Conservation (phyloP, 2,888 invertebrate species). For the Ashinkailepas kermadecensis region DNA sequence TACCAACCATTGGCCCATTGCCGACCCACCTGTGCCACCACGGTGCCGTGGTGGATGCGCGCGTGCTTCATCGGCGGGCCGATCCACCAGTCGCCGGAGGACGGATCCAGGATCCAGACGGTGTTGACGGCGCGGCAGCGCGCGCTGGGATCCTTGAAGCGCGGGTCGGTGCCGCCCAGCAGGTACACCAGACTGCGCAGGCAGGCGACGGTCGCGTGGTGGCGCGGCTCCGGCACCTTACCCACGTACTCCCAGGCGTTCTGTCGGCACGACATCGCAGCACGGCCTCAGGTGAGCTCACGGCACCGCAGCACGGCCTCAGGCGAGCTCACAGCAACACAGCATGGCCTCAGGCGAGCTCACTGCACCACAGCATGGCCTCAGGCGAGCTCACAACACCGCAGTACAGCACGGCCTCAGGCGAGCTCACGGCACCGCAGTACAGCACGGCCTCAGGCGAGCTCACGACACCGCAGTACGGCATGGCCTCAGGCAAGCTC, state of each 20-base stretch:
- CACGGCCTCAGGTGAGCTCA: no score
- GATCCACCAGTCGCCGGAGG: constrained; percentile 55
- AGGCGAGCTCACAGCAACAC: no score
- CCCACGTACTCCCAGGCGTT: constrained; percentile 61
- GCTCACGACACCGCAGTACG: no score
- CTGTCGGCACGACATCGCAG: constrained; percentile 33
- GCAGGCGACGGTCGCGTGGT: constrained; percentile 43
- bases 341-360: no score
- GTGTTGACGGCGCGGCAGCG: constrained; percentile 54
- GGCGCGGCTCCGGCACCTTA: constrained; percentile 59
- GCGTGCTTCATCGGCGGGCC: constrained; percentile 54
- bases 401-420: no score
- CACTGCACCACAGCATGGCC: no score
- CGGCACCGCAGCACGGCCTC: no score
- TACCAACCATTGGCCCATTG: no score
- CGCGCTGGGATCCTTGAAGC: constrained; percentile 50
- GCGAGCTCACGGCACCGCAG: no score
- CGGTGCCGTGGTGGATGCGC: constrained; percentile 61
- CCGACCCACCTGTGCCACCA: constrained; percentile 52
- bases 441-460: no score
- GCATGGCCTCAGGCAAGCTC: no score
- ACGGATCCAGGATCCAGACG: constrained; percentile 62
- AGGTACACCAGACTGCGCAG: constrained; percentile 41
- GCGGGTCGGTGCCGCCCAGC: constrained; percentile 56
- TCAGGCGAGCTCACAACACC: no score